Conservation (phyloP, 2,113 vertebrate species). For the Coptodon rendalli region DNA sequence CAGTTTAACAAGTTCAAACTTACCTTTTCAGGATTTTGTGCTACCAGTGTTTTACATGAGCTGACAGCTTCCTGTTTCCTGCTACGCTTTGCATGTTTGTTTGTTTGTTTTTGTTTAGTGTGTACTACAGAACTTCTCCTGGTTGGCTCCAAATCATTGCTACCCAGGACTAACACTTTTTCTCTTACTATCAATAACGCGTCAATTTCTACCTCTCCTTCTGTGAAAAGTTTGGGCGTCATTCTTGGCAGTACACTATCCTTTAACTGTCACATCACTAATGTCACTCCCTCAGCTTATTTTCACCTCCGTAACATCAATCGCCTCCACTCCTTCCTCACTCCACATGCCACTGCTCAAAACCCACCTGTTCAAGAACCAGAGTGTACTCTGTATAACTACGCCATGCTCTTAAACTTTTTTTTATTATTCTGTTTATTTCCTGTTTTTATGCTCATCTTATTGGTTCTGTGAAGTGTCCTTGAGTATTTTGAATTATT, state of each 20-base stretch:
- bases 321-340: neutral
- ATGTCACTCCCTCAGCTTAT: fast-evolving
- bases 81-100: neutral
- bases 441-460: neutral
- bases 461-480: no score
- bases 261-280: neutral
- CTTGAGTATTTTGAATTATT: neutral
- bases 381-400: neutral
- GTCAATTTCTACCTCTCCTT: fast-evolving
- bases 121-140: neutral
- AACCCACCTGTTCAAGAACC: neutral
- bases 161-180: neutral
- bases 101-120: neutral
- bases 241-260: neutral
- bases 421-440: neutral
- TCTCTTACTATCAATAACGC: neutral
- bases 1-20: neutral
- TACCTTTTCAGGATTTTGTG: neutral
- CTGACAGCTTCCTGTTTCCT: neutral
- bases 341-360: neutral
- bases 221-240: neutral
- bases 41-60: neutral
- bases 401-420: fast-evolving
- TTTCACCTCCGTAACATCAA: neutral
- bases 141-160: neutral